Evolutionary conservation across 1,140 invertebrate species (phyloP).

Genomic region (Ceratina japonica): DNA sequence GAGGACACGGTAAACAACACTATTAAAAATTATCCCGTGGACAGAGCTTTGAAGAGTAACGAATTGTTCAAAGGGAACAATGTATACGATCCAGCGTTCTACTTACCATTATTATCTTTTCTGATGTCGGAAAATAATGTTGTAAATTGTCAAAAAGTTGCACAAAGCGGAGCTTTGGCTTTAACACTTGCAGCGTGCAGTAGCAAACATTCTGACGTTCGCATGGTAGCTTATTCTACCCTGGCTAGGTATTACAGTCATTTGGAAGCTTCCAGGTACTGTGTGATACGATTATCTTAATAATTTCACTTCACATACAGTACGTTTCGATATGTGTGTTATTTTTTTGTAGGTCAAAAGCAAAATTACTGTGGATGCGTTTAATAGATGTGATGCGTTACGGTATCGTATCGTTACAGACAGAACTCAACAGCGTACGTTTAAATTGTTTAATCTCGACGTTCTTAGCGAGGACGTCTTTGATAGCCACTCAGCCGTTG

Average conservation of each 20-base stretch:
- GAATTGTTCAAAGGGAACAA: constrained; percentile 37
- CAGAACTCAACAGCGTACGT: constrained; percentile 76
- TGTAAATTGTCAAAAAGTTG: constrained; percentile 84
- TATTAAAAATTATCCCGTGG: constrained; percentile 84
- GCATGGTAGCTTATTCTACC: constrained; percentile 84
- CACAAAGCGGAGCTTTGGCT: constrained; percentile 83
- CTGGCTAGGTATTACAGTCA: constrained; percentile 85
- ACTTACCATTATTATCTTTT: constrained; percentile 84
- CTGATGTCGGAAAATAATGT: constrained; percentile 83
- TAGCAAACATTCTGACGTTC: constrained; percentile 81
- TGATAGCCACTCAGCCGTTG: constrained; percentile 84
- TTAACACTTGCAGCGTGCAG: constrained; percentile 83
- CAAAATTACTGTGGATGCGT: constrained; percentile 78
- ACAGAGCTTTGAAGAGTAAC: constrained; percentile 62
- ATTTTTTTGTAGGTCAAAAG: constrained; percentile 73
- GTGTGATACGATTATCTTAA: constrained; percentile 32
- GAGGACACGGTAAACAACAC: constrained; percentile 83
- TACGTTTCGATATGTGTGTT: neutral
- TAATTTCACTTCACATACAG: too few relatives aligned
- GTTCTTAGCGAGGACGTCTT: constrained; percentile 85
- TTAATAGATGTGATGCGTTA: constrained; percentile 79
- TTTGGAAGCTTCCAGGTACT: constrained; percentile 83
- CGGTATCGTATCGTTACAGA: constrained; percentile 74
- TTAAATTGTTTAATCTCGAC: constrained; percentile 84
- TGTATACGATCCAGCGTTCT: constrained; percentile 87